Evolutionary conservation across 2,888 invertebrate genomes (phyloP), one percentile per base, ranked within the genome.

Genomic region (Dryadula phaetusa): DNA sequence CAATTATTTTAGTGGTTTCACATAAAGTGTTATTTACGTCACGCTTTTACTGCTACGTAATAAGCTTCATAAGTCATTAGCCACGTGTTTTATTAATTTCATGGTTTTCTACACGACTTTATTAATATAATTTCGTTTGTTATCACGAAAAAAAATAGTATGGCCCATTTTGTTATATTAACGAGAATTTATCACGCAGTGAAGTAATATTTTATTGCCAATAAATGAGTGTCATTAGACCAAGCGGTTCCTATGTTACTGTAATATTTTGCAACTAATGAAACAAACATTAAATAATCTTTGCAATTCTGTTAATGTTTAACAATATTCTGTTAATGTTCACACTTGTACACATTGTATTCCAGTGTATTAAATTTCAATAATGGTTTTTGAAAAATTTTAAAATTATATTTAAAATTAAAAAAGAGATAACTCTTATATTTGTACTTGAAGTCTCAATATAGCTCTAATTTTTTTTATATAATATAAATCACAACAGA

Each of bases 1-100:
- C 16, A 42, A n/a, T 42, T 16, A 42, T 42, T 42, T 42, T 42
- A 42, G 16, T 42, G 5, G 16, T 42, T 42, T 42, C 42, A 42
- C 42, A 42, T 49, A 47, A 34, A 37, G 14, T 25, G 25, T 25
- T 32, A 28, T 32, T 16, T 32, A 16, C 44, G 60, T 60, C 32
- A 60, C 60, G 60, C 60, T 60, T 42, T 60, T 60, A 60, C 54
- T 18, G 54, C n/a, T 7, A 44, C 7, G 44, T 60, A 60, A 60
- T 60, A 60, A 16, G 28, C 60, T 60, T 44, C 18, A 56, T 40
- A 46, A 44, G 60, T 60, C 60, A 60, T 60, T 60, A 32, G 44
- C 42, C 46, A 28, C 44, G 32, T 32, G 60, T 46, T 46, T 32
- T 32, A 46, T 18, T 60, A 25, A 46, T 32, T 60, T 44, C 44